These are phyloP conservation scores for Timema podura DNA, from an alignment of 2,888 invertebrate species.

Conservation along the genomic window DNA sequence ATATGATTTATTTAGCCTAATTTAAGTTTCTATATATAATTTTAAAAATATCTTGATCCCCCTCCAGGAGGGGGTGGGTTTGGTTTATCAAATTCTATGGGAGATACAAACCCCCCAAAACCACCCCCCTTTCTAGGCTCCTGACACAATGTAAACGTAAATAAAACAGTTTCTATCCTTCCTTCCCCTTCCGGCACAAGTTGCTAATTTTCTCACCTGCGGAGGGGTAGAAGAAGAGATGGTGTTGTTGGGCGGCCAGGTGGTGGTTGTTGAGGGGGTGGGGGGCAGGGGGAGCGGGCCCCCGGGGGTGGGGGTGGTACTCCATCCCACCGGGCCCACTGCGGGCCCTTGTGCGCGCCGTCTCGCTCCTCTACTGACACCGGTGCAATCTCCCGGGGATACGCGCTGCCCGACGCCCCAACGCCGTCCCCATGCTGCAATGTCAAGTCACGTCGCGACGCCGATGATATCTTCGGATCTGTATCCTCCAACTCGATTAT, in stretches of 20 bases:
- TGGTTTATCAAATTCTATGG: constrained; percentile 9
- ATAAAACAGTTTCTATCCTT: no score
- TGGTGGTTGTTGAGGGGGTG: constrained; percentile 30
- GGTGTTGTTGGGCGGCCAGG: constrained; percentile 29
- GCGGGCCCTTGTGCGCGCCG: constrained; percentile 32
- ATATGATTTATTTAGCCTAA: no score
- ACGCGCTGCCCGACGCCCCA: not conserved
- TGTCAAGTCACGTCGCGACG: no score
- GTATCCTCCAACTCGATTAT: no score
- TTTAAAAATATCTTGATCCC: constrained; percentile 26
- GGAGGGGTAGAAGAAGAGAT: constrained; percentile 29
- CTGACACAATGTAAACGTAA: not conserved
- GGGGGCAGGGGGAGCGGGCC: constrained; percentile 26
- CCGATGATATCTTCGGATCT: no score
- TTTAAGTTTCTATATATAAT: no score
- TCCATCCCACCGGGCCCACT: constrained; percentile 30
- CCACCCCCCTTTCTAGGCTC: not conserved
- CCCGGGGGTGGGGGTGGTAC: constrained; percentile 25
- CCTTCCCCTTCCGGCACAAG: no score
- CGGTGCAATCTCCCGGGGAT: constrained; percentile 8
- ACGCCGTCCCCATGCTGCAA: no score
- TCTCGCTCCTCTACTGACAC: constrained; percentile 21
- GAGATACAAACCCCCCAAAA: not conserved
- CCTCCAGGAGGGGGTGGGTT: constrained; percentile 35
- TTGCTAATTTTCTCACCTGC: constrained; percentile 20